Evolutionary conservation across 2,888 invertebrate species (phyloP).

Genomic region (Agrotis ipsilon): DNA sequence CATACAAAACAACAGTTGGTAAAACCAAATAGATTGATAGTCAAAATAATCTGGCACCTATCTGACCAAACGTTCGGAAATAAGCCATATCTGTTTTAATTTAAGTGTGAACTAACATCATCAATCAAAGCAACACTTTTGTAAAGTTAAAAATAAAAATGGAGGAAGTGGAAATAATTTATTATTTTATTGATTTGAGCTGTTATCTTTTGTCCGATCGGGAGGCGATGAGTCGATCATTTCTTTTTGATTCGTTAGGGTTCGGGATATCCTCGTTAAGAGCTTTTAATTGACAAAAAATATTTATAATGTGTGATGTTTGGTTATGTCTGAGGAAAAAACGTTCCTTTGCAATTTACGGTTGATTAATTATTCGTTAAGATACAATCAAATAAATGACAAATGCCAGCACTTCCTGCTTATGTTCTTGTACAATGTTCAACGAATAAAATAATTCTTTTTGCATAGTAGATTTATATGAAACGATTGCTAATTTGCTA

Average conservation of each 20-base stretch:
- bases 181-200: constrained; percentile 89
- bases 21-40: constrained; percentile 43
- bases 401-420: constrained; percentile 42
- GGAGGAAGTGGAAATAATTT: constrained; percentile 87
- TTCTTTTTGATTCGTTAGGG: constrained; percentile 79
- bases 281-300: constrained; percentile 69
- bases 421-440: constrained; percentile 27
- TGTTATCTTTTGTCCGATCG: constrained; percentile 88
- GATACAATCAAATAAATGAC: constrained; percentile 53
- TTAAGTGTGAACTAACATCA: constrained; percentile 75
- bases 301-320: constrained; percentile 50
- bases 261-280: constrained; percentile 74
- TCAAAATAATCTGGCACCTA: constrained; percentile 31
- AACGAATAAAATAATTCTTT: constrained; percentile 6
- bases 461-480: constrained; percentile 19
- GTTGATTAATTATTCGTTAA: constrained; percentile 46
- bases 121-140: constrained; percentile 88
- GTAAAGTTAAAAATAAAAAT: constrained; percentile 83
- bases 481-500: constrained; percentile 43
- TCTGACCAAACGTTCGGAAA: constrained; percentile 59
- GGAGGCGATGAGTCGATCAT: constrained; percentile 80
- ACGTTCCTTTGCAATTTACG: constrained; percentile 40
- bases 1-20: not conserved
- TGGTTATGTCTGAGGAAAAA: constrained; percentile 44
- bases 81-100: constrained; percentile 64